Base-by-base conservation (phyloP, 1,140 invertebrate genomes). In the Archivesica marissinica region DNA sequence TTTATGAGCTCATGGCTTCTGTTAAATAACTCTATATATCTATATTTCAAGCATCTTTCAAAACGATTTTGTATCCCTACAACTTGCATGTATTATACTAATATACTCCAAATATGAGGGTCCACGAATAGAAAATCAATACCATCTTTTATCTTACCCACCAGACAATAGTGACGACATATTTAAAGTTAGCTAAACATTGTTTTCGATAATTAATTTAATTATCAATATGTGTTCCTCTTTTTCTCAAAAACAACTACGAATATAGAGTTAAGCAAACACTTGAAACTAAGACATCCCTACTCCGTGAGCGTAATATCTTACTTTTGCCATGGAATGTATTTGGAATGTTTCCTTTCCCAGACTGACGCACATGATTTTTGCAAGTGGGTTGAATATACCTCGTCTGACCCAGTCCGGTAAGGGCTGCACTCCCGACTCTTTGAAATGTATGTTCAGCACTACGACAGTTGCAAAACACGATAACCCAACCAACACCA, bases 391-490 rank as follows among this genome's bases (percentile, higher is more conserved):
- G 44, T 6, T n/a, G 17, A 64, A 38, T 23, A 78, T 6, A 25
- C 25, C 61, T 3, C 52, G 38, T 20, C 59, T 1, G 2, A 47
- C 54, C 76, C 76, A 64, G 17, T 13, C 33, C 6, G 76, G 76
- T 35, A 78, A 33, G n/a, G 76, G 59, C 13, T 28, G 33, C 1
- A 47, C 56, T 17, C 35, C 54, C 9, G 41, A 47, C 0, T 59
- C 76, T 33, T 78, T 56, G 59, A 78, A 78, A 23, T 78, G 76
- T 33, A 78, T 59, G n/a, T 78, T 78, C 23, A 78, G 23, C 3
- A 78, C 76, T 64, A 78, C 30, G 3, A 78, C 76, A 13, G 76
- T 78, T 0, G 76, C 28, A 13, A 78, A 28, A 47, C 76, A 78
- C 0, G 76, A 78, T 7, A 78, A 64, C 2, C 76, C 76, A 20